phyloP scores from a whole-genome alignment of 2,888 invertebrate species.

The Miltochrista miniata region DNA sequence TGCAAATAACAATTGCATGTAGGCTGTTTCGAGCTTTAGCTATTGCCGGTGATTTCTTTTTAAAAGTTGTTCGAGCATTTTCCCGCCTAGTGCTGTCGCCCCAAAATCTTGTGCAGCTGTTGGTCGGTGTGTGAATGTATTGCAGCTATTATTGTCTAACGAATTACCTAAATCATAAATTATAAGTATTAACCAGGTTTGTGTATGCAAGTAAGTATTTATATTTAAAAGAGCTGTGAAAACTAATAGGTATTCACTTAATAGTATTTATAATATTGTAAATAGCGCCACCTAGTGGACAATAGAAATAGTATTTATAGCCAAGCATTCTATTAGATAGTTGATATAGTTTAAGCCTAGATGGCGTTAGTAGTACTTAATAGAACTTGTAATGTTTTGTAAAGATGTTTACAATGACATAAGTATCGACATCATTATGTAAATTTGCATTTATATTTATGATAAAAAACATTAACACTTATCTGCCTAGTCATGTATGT shows the following conservation, averaged over 20 bases:
- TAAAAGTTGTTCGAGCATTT: too few relatives aligned
- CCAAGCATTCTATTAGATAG: constrained; percentile 13
- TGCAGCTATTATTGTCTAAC: not conserved
- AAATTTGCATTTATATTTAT: not conserved
- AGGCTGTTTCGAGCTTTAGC: too few relatives aligned
- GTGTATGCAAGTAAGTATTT: not conserved
- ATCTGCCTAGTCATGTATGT: constrained; percentile 38
- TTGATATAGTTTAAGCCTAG: constrained; percentile 27
- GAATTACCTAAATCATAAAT: not conserved
- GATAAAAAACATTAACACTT: constrained; percentile 2
- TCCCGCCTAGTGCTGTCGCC: too few relatives aligned
- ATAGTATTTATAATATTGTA: not conserved
- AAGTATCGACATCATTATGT: not conserved
- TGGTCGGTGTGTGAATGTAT: not conserved
- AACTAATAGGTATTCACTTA: constrained; percentile 1
- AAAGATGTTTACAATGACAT: not conserved
- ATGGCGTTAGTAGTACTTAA: constrained; percentile 39
- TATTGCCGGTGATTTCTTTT: too few relatives aligned
- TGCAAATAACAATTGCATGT: too few relatives aligned
- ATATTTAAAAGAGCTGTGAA: constrained; percentile 30
- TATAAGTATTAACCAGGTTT: not conserved
- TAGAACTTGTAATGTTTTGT: not conserved
- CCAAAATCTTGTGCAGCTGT: too few relatives aligned
- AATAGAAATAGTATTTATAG: constrained; percentile 17
- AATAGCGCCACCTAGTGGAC: constrained; percentile 45